These are phyloP conservation scores for Andrena dorsata DNA, from an alignment of 2,888 invertebrate species.

Conservation along the genomic window DNA sequence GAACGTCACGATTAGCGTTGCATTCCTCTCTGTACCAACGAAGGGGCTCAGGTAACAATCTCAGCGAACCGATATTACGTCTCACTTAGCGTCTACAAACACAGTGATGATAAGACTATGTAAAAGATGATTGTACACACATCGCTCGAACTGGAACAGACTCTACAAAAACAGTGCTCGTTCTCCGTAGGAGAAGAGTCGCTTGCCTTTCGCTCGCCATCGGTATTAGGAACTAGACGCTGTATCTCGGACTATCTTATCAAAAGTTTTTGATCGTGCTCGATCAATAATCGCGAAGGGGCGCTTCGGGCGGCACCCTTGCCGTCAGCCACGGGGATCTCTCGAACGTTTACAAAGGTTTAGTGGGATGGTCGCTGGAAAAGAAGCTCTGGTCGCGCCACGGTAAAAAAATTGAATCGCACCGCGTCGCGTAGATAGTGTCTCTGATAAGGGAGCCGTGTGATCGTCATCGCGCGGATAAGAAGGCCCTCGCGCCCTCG, in stretches of 20 bases:
- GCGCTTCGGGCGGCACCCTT: background rate
- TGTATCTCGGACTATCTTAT: slow-evolving; percentile 33
- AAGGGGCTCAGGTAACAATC: slow-evolving; percentile 76
- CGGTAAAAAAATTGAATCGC: slow-evolving; percentile 5
- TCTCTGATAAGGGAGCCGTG: background rate
- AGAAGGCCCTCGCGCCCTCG: slow-evolving; percentile 49
- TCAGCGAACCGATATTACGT: slow-evolving; percentile 66
- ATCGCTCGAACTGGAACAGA: slow-evolving; percentile 8
- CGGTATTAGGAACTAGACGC: slow-evolving; percentile 50
- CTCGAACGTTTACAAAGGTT: background rate
- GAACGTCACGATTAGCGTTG: slow-evolving; percentile 57
- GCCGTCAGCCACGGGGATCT: background rate
- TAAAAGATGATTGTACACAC: slow-evolving; percentile 53
- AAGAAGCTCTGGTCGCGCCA: slow-evolving; percentile 16
- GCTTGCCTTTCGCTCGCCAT: background rate
- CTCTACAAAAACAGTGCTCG: background rate
- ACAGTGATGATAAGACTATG: slow-evolving; percentile 29
- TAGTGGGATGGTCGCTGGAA: slow-evolving; percentile 1
- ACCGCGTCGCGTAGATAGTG: background rate
- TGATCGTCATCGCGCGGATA: slow-evolving; percentile 18
- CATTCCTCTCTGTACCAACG: slow-evolving; percentile 64
- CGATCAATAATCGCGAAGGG: slow-evolving; percentile 22
- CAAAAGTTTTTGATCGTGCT: slow-evolving; percentile 55
- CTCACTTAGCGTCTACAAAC: slow-evolving; percentile 32
- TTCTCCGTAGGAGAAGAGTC: slow-evolving; percentile 10